Evolutionary conservation across 64 coral and sea anemone species (phyloP).

Genomic region (Montipora cactus): DNA sequence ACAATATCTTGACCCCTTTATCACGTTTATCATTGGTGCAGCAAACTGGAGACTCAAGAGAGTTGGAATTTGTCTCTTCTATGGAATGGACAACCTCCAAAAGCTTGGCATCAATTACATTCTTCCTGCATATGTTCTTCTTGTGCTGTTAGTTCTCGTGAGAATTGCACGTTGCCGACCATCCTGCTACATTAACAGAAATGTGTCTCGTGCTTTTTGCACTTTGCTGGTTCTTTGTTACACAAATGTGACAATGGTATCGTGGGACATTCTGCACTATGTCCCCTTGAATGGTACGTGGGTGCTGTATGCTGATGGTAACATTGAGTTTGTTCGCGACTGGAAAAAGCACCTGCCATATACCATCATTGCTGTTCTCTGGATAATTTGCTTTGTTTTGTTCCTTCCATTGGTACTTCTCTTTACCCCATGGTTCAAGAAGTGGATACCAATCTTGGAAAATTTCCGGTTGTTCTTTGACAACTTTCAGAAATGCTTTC

Average conservation of each 20-base stretch:
- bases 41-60: conserved; percentile 67
- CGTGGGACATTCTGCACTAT: conserved; percentile 81
- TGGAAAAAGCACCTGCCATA: conserved; percentile 82
- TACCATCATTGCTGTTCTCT: conserved; percentile 74
- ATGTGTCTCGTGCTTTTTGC: conserved; percentile 75
- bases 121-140: conserved; percentile 72
- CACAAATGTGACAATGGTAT: conserved; percentile 85
- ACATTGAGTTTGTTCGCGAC: conserved; percentile 65
- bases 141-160: conserved; percentile 66
- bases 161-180: conserved; percentile 68
- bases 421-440: conserved; percentile 80
- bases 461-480: conserved; percentile 80
- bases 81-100: conserved; percentile 73
- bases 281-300: conserved; percentile 55
- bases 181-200: conserved; percentile 86
- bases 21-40: conserved; percentile 67
- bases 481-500: conserved; percentile 81
- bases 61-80: conserved; percentile 46
- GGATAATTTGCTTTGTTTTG: conserved; percentile 74
- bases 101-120: conserved; percentile 88
- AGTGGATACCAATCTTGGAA: conserved; percentile 38
- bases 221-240: conserved; percentile 86
- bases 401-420: conserved; percentile 74
- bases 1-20: conserved; percentile 61
- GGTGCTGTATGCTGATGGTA: conserved; percentile 82